Base-by-base conservation (phyloP, 2,113 vertebrate species). In the Etheostoma spectabile region DNA sequence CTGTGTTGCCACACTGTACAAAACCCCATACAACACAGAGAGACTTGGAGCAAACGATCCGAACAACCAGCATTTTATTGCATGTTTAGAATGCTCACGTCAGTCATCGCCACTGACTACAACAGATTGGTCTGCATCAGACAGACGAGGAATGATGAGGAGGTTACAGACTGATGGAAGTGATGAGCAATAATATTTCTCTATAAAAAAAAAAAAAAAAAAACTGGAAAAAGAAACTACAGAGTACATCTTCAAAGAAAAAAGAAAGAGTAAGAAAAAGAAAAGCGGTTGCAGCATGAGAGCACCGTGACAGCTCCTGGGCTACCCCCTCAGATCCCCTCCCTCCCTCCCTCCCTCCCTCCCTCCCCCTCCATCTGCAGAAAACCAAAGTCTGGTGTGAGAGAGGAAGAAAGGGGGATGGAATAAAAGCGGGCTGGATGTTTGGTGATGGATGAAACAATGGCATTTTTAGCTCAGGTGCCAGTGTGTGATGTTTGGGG, bases 1-100 rank as follows among this genome's bases (percentile, higher is more conserved):
- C 19, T 1, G 48, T 33, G 57, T 46, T 45, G 42, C 38, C 42
- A 27, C 19, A 3, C 60, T 22, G 18, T 1, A 2, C 13, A 16
- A 15, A 11, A 55, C 53, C n/a, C 42, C 60, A 84, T 13, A 49
- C 95, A 94, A 92, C 86, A 30, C 30, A 30, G 88, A 96, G 90
- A 89, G 95, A 80, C 74, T 48, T 11, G 42, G 27, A 86, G 63
- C 62, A 82, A 84, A 59, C 92, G 87, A 93, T 96, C 91, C 97
- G 95, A 97, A 97, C 96, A 97, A 97, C 96, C 97, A 97, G 96
- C 95, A 96, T 97, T 97, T 98, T 98, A 98, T 99, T 99, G 98
- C 97, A 97, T 98, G 92, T 97, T 97, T 96, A 95, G 96, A 98
- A 97, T 96, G 97, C 96, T 96, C 95, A 95, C 88, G 95, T 97